Conservation (phyloP, 2,888 invertebrate genomes). For the Psococerastis gibbosa region DNA sequence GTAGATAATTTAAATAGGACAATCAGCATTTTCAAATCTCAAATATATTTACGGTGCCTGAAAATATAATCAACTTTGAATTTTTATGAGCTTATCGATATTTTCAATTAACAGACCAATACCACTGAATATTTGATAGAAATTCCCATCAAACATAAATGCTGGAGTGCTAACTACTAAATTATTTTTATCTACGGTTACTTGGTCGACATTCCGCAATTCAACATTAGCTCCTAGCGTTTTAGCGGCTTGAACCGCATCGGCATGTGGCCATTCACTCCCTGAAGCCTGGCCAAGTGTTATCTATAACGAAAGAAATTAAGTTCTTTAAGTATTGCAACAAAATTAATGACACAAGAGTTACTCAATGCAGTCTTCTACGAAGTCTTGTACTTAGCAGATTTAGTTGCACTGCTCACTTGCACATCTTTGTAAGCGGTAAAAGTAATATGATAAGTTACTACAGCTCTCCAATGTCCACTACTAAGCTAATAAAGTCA, state of each 20-base stretch:
- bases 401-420: too few species aligned
- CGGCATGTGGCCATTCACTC: slow-evolving; percentile 29
- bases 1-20: too few species aligned
- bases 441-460: too few species aligned
- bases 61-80: too few species aligned
- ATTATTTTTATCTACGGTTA: slow-evolving; percentile 28
- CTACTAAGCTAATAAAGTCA: too few species aligned
- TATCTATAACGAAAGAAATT: slow-evolving; percentile 18
- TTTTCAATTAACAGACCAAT: slow-evolving; percentile 29
- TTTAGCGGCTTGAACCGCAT: slow-evolving; percentile 28
- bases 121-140: slow-evolving; percentile 30
- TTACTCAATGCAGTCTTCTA: too few species aligned
- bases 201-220: slow-evolving; percentile 25
- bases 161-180: slow-evolving; percentile 34
- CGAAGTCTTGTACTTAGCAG: too few species aligned
- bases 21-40: too few species aligned
- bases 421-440: too few species aligned
- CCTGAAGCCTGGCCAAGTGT: neutral
- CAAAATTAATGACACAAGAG: slow-evolving; percentile 5
- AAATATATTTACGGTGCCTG: too few species aligned
- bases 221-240: slow-evolving; percentile 30
- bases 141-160: slow-evolving; percentile 31
- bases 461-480: too few species aligned
- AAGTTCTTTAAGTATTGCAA: slow-evolving; percentile 5
- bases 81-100: slow-evolving; percentile 1